phyloP scores from a whole-genome alignment of 35 echinoderm and acorn worm species.

The Hemicentrotus pulcherrimus region DNA sequence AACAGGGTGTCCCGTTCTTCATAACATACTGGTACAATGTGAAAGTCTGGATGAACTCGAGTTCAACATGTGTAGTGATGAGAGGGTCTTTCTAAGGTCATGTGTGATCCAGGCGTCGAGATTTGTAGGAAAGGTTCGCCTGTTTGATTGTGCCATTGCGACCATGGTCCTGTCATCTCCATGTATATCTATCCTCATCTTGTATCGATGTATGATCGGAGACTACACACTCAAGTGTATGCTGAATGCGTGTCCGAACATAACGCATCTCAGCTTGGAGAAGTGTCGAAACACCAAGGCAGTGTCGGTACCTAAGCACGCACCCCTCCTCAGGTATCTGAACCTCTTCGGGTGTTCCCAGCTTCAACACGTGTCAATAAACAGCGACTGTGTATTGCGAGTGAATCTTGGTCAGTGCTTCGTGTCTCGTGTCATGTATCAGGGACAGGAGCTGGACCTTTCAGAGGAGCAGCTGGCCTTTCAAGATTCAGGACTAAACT shows the following conservation, averaged over 20 bases:
- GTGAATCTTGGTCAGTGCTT: constrained; percentile 86
- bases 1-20: constrained; percentile 59
- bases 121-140: constrained; percentile 61
- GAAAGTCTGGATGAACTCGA: constrained; percentile 70
- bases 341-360: constrained; percentile 87
- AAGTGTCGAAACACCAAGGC: constrained; percentile 74
- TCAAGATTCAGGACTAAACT: not conserved
- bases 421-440: constrained; percentile 47
- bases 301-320: constrained; percentile 51
- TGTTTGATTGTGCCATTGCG: constrained; percentile 83
- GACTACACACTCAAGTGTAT: constrained; percentile 89
- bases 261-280: constrained; percentile 83
- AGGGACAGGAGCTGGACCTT: constrained; percentile 56
- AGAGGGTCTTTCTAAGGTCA: constrained; percentile 63
- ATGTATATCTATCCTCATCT: constrained; percentile 60
- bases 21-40: constrained; percentile 78
- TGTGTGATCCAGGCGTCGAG: constrained; percentile 78
- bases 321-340: constrained; percentile 62
- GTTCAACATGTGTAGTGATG: constrained; percentile 82
- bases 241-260: constrained; percentile 71
- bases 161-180: constrained; percentile 78
- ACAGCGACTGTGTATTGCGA: constrained; percentile 58
- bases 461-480: constrained; percentile 22
- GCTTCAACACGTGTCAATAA: constrained; percentile 54
- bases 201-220: constrained; percentile 83